Conservation (phyloP, 2,797 vertebrate species). For the Acridotheres tristis region DNA sequence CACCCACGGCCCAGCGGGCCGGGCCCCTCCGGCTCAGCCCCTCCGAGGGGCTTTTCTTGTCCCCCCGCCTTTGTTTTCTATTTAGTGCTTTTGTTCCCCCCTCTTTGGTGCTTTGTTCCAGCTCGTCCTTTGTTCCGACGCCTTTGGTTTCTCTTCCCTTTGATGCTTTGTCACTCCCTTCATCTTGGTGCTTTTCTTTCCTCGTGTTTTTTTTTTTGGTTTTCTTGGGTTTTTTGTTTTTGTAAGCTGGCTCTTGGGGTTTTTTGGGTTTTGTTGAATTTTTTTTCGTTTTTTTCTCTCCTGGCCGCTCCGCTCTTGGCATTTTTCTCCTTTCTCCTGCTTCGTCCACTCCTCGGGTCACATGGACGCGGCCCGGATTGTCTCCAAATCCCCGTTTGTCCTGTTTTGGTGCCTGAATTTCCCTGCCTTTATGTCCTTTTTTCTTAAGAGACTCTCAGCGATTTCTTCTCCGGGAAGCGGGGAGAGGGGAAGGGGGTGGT, state of each 20-base stretch:
- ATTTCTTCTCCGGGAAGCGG: not conserved
- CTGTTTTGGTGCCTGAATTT: slow-evolving; percentile 51
- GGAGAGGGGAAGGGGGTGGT: not conserved
- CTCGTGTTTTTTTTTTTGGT: not conserved
- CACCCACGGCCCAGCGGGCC: slow-evolving; percentile 38
- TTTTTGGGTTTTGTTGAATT: not conserved
- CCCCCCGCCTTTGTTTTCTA: slow-evolving; percentile 48
- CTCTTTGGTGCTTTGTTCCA: slow-evolving; percentile 66
- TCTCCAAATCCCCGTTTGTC: slow-evolving; percentile 63
- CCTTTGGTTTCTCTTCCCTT: slow-evolving; percentile 68
- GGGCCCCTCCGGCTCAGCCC: slow-evolving; percentile 26
- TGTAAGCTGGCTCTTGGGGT: not conserved
- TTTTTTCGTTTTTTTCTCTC: not conserved
- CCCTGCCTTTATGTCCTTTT: slow-evolving; percentile 54
- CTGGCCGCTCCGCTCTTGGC: not conserved
- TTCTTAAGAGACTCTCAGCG: slow-evolving; percentile 47
- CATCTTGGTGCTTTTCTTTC: slow-evolving; percentile 65
- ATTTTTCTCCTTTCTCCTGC: slow-evolving; percentile 61
- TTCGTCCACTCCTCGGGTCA: slow-evolving; percentile 60
- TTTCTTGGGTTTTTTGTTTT: not conserved
- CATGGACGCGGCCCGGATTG: slow-evolving; percentile 39
- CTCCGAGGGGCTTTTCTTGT: slow-evolving; percentile 46
- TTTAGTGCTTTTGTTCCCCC: slow-evolving; percentile 63
- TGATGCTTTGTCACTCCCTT: slow-evolving; percentile 70
- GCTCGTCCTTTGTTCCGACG: slow-evolving; percentile 60